Base-by-base conservation (phyloP, 1,140 invertebrate genomes). In the Nixonia krombeini region DNA sequence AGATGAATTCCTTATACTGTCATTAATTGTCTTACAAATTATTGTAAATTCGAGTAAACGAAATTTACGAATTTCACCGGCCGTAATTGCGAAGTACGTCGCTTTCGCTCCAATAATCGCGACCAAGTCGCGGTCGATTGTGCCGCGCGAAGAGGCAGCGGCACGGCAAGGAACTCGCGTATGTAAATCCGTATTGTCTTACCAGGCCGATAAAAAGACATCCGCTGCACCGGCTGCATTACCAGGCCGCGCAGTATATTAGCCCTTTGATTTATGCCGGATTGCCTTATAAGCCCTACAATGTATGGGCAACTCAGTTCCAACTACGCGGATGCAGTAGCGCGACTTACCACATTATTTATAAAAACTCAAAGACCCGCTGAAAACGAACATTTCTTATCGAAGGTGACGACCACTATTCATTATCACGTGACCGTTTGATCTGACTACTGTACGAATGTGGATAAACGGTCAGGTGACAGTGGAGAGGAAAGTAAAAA, bases 181-280 rank as follows among this genome's bases (percentile, higher is more conserved):
- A 82, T 82, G 80, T 81, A 82, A 82, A 82, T 82, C 70, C 68
- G 73, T 82, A 83, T 83, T 83, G 81, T 81, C 79, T 82, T 80
- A 81, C 75, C 73, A 70, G 52, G 65, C 67, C 78, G 81, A 83
- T 83, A 82, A 84, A 82, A 82, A 82, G 81, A 79, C 76, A 74
- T 72, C 72, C 78, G 73, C 66, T 64, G 66, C 57, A 63, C 70
- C 70, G 75, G 74, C 76, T 76, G 78, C 79, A 78, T 81, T 81
- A 80, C 76, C 72, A 70, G 49, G 44, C 45, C 65, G 67, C 57
- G 74, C 72, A 77, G 78, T 83, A 82, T 81, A 82, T 82, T 83
- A 83, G 79, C 76, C 72, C 81, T 82, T 84, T 83, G 82, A 82
- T 83, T 84, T 83, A 81, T 82, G 63, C 74, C 70, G 68, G 64